Conservation (phyloP, 2,113 vertebrate genomes). For the Petrocephalus microphthalmus region DNA sequence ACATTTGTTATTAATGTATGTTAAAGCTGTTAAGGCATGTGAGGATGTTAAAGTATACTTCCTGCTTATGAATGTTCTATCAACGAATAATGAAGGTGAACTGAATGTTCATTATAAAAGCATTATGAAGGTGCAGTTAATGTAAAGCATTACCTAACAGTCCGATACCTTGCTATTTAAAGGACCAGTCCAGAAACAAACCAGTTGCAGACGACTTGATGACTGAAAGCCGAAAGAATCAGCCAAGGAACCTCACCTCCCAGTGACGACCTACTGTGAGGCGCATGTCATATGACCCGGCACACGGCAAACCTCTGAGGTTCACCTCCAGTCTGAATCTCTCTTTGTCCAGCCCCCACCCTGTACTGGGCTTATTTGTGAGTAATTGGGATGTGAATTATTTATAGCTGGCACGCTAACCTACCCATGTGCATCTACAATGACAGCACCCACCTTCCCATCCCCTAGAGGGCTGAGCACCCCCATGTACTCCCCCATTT, state of each 20-base stretch:
- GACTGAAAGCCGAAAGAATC: background rate
- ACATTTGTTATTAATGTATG: too few species aligned
- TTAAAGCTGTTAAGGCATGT: too few species aligned
- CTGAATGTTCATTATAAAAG: too few species aligned
- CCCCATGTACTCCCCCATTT: background rate
- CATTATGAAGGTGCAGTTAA: background rate
- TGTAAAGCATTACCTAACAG: background rate
- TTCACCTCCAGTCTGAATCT: background rate
- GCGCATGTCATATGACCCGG: background rate
- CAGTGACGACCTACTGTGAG: background rate
- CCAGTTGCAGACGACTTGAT: background rate
- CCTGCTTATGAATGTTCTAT: background rate
- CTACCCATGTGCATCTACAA: background rate
- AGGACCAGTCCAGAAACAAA: background rate
- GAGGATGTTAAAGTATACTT: background rate
- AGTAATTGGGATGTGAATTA: slow-evolving; percentile 25
- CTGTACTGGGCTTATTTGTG: background rate
- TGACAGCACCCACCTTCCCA: background rate
- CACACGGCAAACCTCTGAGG: background rate
- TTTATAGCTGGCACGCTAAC: slow-evolving; percentile 12
- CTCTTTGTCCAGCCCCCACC: background rate
- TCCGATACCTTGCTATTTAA: background rate
- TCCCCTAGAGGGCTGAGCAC: background rate
- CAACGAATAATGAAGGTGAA: too few species aligned
- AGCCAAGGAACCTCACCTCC: background rate